Evolutionary conservation across 2,113 vertebrate species (phyloP).

Genomic region (Halcyon malimbica): DNA sequence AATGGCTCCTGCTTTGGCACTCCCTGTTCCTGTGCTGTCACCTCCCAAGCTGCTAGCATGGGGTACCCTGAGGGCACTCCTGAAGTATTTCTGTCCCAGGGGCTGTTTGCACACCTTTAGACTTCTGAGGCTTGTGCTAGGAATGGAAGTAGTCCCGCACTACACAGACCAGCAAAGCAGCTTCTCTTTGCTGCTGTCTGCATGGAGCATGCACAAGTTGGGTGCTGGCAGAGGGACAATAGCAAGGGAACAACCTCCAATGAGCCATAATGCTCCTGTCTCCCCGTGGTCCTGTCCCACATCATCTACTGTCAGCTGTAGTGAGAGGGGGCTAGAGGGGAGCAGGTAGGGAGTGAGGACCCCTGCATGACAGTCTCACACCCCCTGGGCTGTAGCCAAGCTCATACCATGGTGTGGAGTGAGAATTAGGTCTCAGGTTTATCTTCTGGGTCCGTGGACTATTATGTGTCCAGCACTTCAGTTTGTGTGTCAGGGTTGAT

Average conservation of each 20-base stretch:
- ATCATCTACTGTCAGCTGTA: background rate
- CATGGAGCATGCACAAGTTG: background rate
- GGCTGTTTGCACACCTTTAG: background rate
- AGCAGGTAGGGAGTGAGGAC: background rate
- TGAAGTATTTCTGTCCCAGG: background rate
- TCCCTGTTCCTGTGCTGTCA: background rate
- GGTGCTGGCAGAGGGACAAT: background rate
- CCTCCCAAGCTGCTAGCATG: background rate
- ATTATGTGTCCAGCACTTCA: background rate
- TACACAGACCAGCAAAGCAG: background rate
- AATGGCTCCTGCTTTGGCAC: background rate
- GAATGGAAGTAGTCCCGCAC: background rate
- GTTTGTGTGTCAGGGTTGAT: background rate
- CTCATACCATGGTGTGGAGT: accelerated
- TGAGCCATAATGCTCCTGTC: background rate
- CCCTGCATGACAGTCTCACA: too few species aligned
- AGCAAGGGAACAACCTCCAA: background rate
- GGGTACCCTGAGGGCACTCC: background rate
- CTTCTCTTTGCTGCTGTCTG: background rate
- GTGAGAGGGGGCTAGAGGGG: background rate
- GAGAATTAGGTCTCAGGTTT: background rate
- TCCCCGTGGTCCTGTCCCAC: background rate
- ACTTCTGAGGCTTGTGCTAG: background rate
- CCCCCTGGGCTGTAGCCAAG: background rate
- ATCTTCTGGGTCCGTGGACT: background rate